Evolutionary conservation across 1,140 invertebrate species (phyloP).

Genomic region (Lasaia peninsularis): DNA sequence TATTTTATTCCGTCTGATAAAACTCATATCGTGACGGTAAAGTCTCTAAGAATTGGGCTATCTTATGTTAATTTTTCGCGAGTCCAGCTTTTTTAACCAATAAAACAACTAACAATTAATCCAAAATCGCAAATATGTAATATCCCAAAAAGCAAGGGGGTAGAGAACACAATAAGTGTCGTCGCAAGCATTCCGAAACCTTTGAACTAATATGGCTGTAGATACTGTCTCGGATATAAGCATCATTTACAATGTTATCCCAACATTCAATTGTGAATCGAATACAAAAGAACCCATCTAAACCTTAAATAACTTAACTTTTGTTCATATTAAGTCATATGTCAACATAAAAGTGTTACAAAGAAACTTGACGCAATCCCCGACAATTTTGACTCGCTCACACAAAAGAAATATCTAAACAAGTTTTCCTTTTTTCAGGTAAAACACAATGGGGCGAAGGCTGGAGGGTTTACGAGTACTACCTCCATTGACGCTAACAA

Average conservation of each 20-base stretch:
- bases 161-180: too few species aligned
- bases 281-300: neutral
- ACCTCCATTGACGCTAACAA: slow-evolving; percentile 39
- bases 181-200: too few species aligned
- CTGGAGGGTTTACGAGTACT: slow-evolving; percentile 30
- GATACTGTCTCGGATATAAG: neutral
- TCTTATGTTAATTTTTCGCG: too few species aligned
- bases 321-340: slow-evolving; percentile 1
- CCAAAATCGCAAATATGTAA: too few species aligned
- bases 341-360: slow-evolving; percentile 4
- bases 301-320: slow-evolving; percentile 2
- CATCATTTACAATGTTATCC: neutral
- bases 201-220: too few species aligned
- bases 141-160: too few species aligned
- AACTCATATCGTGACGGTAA: too few species aligned
- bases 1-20: too few species aligned
- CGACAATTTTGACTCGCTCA: slow-evolving; percentile 26
- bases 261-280: neutral
- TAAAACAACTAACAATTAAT: too few species aligned
- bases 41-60: too few species aligned
- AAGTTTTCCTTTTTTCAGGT: slow-evolving; percentile 43
- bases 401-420: slow-evolving; percentile 39
- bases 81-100: too few species aligned
- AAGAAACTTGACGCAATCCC: slow-evolving; percentile 18
- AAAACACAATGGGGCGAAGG: slow-evolving; percentile 41